Evolutionary conservation across 2,797 vertebrate genomes (phyloP), one percentile per base, ranked within the genome.

Genomic region (Notolepis coatsorum): DNA sequence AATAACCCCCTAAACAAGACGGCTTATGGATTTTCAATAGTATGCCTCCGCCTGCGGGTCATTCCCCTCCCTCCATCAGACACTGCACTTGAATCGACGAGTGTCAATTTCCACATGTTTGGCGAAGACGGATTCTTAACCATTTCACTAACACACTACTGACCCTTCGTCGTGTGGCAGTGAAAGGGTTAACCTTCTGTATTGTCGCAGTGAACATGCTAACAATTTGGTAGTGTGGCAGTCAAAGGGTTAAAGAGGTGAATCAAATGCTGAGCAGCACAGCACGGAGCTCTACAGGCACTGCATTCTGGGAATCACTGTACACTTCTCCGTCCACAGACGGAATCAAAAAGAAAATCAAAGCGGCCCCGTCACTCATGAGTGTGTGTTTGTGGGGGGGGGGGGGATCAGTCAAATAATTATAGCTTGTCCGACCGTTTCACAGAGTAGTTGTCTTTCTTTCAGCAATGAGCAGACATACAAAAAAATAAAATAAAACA

Each of bases 341-440:
- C 5, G 7, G 42, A 66, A 80, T 72, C n/a, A n/a, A n/a, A 80
- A 78, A 74, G 61, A 49, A 60, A 66, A 71, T 69, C 68, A 77
- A 81, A 77, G 73, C 68, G 58, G 51, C 64, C 68, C 59, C 64
- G 57, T 79, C 78, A 80, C 48, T 81, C 75, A 62, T 15, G 53
- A 59, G 52, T 66, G 42, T 69, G 53, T 62, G 52, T 66, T 47
- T 69, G 46, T 25, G 62, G 45, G 58, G 47, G 20, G 41, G 10
- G 39, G 23, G 27, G 15, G 47, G 9, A 51, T 68, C 63, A 56
- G 73, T 77, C 68, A 75, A 81, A 79, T 84, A 81, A 84, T 84
- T 84, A 84, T 57, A 84, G 81, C 79, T 77, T 79, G 46, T 79
- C 79, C 68, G 53, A 64, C 55, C 10, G 75, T 71, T 84, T 71